Base-by-base conservation (phyloP, 2,797 vertebrate species). In the Galaxias olidus region DNA sequence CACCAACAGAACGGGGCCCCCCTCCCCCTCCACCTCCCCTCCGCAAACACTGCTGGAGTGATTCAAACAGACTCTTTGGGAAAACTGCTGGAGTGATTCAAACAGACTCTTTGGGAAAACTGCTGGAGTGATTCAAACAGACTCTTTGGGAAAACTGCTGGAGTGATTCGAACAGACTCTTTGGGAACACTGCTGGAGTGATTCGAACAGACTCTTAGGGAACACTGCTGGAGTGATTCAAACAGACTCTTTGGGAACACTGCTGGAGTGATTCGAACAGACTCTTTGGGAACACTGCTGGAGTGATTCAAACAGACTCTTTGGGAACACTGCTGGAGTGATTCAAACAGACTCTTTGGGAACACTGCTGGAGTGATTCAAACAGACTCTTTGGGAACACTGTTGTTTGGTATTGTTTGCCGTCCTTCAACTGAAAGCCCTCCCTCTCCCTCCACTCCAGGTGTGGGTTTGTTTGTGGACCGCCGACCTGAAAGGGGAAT, bases 201-300 rank as follows among this genome's bases (percentile, higher is more conserved):
- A 86, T 83, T 86, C 76, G 76, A 84, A 73, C 71, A 78, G 61
- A 68, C 70, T 74, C 60, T 71, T 72, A 40, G 61, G 74, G 74
- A 79, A 78, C 76, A 84, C 87, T 82, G 79, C 77, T 83, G 69
- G 44, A 77, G 61, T 65, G 72, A 86, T 83, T 86, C 76, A 77
- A 84, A 73, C 71, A 78, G 61, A 68, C 70, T 74, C 60, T 71
- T 72, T 42, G 61, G 74, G 74, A 79, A 78, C 76, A 84, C 87
- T 82, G 79, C 77, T 83, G 69, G 44, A 77, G 61, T 65, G 72
- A 86, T 83, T 86, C 76, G 76, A 84, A 73, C 71, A 78, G 61
- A 68, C 70, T 74, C 60, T 71, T 72, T 42, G 61, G 74, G 74
- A 79, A 78, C 76, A 84, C 87, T 82, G 79, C 77, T 83, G 69